These are phyloP conservation scores for Grantiella picta DNA, from an alignment of 2,113 vertebrate species.

Conservation along the genomic window DNA sequence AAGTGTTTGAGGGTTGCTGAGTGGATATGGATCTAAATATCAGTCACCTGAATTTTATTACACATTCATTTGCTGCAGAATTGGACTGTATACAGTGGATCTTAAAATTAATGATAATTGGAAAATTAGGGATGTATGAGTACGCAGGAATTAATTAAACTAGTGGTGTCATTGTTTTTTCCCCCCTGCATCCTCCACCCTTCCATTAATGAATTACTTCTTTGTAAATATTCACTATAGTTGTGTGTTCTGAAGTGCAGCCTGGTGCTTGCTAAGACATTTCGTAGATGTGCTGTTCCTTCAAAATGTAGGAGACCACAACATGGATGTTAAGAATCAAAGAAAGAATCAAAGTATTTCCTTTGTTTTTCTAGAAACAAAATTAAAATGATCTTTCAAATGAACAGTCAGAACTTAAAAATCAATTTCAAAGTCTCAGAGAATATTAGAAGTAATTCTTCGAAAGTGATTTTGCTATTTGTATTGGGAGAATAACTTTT, in stretches of 20 bases:
- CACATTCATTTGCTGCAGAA: not conserved
- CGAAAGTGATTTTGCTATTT: not conserved
- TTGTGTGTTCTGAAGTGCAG: not conserved
- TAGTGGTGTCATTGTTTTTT: not conserved
- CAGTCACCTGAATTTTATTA: not conserved
- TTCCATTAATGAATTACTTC: not conserved
- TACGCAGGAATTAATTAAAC: not conserved
- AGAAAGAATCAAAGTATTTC: not conserved
- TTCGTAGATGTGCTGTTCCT: not conserved
- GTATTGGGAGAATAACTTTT: not conserved
- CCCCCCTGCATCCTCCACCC: rapidly evolving
- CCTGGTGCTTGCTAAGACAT: not conserved
- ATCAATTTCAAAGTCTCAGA: not conserved
- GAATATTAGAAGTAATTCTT: not conserved
- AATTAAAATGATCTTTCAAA: not conserved
- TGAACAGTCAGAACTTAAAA: not conserved
- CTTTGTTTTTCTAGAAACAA: not conserved
- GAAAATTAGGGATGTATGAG: not conserved
- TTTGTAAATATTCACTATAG: not conserved
- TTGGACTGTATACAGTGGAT: not conserved
- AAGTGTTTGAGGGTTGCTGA: not conserved
- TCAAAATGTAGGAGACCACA: not conserved
- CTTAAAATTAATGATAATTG: not conserved
- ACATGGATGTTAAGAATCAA: not conserved
- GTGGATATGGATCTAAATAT: not conserved